Evolutionary conservation across 2,888 invertebrate species (phyloP), one percentile per base, ranked within the genome.

Genomic region (Helicoverpa assulta): DNA sequence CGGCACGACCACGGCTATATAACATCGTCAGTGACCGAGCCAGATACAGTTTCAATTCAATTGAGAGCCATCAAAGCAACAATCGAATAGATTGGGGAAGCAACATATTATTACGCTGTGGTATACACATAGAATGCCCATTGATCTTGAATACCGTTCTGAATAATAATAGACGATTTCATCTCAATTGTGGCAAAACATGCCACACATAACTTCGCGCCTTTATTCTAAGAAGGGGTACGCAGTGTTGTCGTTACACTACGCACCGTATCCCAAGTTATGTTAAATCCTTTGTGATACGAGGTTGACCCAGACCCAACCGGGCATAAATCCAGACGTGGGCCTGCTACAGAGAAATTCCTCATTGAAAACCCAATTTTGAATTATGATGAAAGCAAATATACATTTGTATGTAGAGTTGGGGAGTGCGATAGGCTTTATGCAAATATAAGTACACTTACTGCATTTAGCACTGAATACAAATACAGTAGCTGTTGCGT

Each of bases 1-100:
- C 62, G 55, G 57, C 78, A 67, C 69, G 80, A 78, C 73, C 76
- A 73, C 72, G 76, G 59, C 47, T 66, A 72, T 84, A 81, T 83
- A 82, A 84, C 85, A 85, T 84, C 78, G 79, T 81, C 26, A 76
- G 80, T 81, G 84, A 85, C 85, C 83, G 85, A 82, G 82, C 84
- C 74, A 84, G 81, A 82, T 85, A 84, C 53, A 83, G 85, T 83
- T 81, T 82, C 83, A 77, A 80, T 80, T 81, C 76, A 82, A 82
- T 81, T 78, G 75, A 79, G 76, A 68, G 55, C 65, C 51, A 67
- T 51, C 47, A 73, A 29, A 66, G 47, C 70, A 55, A 71, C 70
- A 68, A 63, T 73, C 14, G 55, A 37, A 61, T 26, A 43, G 62
- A 57, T 76, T 53, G 16, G 37, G 56, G 57, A 65, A 64, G 43